Evolutionary conservation across 2,888 invertebrate species (phyloP).

Genomic region (Sepiola atlantica): DNA sequence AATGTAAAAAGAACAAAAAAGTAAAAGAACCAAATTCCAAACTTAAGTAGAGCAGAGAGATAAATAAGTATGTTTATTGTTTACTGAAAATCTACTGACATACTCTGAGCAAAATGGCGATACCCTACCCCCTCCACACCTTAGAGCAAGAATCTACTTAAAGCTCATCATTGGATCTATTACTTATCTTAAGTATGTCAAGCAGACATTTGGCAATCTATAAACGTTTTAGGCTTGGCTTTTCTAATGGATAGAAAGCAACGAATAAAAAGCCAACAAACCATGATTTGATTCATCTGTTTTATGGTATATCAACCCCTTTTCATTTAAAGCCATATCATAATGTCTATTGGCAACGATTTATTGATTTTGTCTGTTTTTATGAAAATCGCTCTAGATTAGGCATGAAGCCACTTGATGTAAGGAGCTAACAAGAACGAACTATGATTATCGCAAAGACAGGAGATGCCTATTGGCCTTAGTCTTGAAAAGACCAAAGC

Average conservation of each 20-base stretch:
- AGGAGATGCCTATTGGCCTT: no score
- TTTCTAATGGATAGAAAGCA: background rate
- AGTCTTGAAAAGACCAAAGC: no score
- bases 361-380: no score
- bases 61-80: slow-evolving; percentile 9
- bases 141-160: background rate
- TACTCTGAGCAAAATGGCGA: background rate
- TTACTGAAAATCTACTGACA: background rate
- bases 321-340: no score
- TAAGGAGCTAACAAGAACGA: no score
- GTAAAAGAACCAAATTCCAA: background rate
- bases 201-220: background rate
- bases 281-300: no score
- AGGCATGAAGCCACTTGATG: no score
- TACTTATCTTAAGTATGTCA: background rate
- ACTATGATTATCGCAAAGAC: no score
- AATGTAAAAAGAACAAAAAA: background rate
- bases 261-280: background rate
- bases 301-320: no score
- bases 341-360: no score
- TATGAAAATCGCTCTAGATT: no score
- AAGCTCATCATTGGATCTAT: background rate
- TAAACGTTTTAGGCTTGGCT: background rate
- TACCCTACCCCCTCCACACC: background rate
- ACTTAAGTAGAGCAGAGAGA: background rate